Percentiles rank a stretch among this genome's conserved stretches.
Conservation (phyloP, 2,888 invertebrate genomes). For the Drosophila eohydei region DNA sequence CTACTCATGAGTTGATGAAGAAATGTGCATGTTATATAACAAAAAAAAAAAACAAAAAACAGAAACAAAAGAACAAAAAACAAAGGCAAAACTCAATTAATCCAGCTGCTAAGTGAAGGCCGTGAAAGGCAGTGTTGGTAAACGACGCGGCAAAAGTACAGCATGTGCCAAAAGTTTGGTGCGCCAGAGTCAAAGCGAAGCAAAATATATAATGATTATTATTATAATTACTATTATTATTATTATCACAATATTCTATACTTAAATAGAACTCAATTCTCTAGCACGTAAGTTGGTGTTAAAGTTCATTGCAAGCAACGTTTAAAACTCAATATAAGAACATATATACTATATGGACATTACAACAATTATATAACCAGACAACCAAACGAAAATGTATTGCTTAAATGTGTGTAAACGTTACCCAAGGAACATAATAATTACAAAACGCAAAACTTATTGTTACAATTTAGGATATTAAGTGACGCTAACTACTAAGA, state of each 20-base stretch:
- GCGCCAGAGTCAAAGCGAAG: slow-evolving; percentile 30
- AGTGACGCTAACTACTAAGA: slow-evolving; percentile 66
- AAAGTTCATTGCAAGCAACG: slow-evolving; percentile 65
- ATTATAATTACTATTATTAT: neutral
- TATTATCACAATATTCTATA: slow-evolving; percentile 12
- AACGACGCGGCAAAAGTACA: slow-evolving; percentile 46
- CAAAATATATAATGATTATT: slow-evolving; percentile 10
- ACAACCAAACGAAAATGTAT: slow-evolving; percentile 43
- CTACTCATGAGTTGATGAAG: slow-evolving; percentile 45
- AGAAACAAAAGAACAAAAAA: too few species aligned
- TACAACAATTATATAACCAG: slow-evolving; percentile 53
- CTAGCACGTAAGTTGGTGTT: slow-evolving; percentile 73
- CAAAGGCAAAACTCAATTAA: slow-evolving; percentile 58
- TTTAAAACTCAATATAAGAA: slow-evolving; percentile 60
- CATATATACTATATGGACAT: slow-evolving; percentile 53
- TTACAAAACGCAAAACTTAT: slow-evolving; percentile 51
- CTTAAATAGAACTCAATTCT: slow-evolving; percentile 51
- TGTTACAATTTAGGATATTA: slow-evolving; percentile 77
- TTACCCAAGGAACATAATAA: slow-evolving; percentile 30
- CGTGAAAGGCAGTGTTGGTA: slow-evolving; percentile 46
- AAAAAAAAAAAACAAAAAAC: neutral
- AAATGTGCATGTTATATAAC: slow-evolving; percentile 48
- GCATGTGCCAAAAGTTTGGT: slow-evolving; percentile 68
- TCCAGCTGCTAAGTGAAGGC: slow-evolving; percentile 39
- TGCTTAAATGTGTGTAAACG: slow-evolving; percentile 72